Evolutionary conservation across 1,140 invertebrate genomes (phyloP).

Genomic region (Galleria mellonella): DNA sequence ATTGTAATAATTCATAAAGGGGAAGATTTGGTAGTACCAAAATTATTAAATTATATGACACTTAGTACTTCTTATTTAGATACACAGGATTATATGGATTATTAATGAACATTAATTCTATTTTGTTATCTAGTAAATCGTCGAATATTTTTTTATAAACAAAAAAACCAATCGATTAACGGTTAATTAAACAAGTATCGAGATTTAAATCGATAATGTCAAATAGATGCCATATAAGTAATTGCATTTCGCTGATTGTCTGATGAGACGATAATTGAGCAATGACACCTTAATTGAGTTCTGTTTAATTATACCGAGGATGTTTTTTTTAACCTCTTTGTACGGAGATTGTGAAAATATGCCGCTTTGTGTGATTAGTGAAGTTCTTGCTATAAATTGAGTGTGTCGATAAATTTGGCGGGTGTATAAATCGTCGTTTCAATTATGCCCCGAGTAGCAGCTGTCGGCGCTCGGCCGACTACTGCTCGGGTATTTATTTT

Average conservation of each 20-base stretch:
- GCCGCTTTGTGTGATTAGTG: neutral
- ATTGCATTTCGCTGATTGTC: slow-evolving; percentile 20
- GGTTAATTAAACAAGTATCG: slow-evolving; percentile 1
- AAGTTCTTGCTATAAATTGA: slow-evolving; percentile 43
- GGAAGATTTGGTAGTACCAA: too few species aligned
- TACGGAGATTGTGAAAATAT: neutral
- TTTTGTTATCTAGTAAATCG: too few species aligned
- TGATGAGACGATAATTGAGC: slow-evolving; percentile 18
- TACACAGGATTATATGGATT: too few species aligned
- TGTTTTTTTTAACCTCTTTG: neutral
- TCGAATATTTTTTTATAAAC: too few species aligned
- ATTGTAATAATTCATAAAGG: too few species aligned
- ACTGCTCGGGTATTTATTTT: slow-evolving; percentile 64
- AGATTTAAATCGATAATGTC: neutral
- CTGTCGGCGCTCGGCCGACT: slow-evolving; percentile 40
- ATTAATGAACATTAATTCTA: too few species aligned
- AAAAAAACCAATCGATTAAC: neutral
- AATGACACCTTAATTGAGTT: slow-evolving; percentile 18
- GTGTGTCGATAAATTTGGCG: slow-evolving; percentile 65
- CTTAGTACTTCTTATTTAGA: too few species aligned
- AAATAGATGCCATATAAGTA: neutral
- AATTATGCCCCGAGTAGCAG: slow-evolving; percentile 64
- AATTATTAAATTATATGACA: too few species aligned
- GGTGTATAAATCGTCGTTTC: slow-evolving; percentile 67
- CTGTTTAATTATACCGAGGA: neutral